Conservation (phyloP, 2,797 vertebrate genomes). For the Serranus cabrilla region DNA sequence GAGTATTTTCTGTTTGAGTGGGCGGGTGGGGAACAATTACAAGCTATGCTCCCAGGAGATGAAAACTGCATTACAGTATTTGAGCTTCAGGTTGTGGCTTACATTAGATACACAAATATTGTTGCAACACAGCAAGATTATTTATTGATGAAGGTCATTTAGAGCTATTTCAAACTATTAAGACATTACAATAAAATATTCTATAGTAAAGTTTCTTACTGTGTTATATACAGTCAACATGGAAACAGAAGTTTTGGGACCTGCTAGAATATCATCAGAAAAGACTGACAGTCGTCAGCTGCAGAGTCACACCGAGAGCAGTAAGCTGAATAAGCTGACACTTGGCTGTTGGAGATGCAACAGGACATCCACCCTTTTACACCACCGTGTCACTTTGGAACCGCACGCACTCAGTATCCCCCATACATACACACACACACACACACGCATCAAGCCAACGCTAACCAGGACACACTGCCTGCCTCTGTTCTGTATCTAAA, state of each 20-base stretch:
- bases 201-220: background rate
- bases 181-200: background rate
- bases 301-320: conserved; percentile 23
- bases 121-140: background rate
- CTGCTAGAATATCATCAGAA: conserved; percentile 4
- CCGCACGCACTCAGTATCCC: conserved; percentile 35
- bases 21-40: conserved; percentile 38
- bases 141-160: background rate
- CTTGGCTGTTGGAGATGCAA: conserved; percentile 71
- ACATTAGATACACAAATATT: background rate
- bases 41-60: conserved; percentile 35
- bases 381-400: conserved; percentile 67
- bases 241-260: background rate
- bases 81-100: conserved; percentile 2
- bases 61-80: conserved; percentile 15
- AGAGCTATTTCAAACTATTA: background rate
- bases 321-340: conserved; percentile 70
- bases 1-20: conserved; percentile 52
- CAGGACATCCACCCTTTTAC: conserved; percentile 76
- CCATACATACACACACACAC: conserved; percentile 37
- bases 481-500: conserved; percentile 46
- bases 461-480: conserved; percentile 44
- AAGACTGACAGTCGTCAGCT: conserved; percentile 25
- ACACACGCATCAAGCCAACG: conserved; percentile 21
- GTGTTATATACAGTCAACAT: background rate